Base-by-base conservation (phyloP, 2,113 vertebrate species). In the Orthonyx spaldingii region DNA sequence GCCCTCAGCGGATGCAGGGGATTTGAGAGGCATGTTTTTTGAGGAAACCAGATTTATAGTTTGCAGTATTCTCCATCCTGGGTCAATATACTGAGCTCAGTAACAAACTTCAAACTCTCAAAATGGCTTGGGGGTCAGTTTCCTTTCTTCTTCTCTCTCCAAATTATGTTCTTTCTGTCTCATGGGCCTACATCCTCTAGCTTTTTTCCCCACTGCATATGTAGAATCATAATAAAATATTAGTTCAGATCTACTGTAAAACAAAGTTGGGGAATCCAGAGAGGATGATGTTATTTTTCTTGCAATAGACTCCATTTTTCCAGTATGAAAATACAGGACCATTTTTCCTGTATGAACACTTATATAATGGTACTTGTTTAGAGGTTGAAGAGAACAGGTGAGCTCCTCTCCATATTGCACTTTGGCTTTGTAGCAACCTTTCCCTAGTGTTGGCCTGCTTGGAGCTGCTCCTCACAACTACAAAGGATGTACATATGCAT, bases 11-110 rank as follows among this genome's bases (percentile, higher is more conserved):
- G 97, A 98, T 95, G 93, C 85, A 96, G 92, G 60, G 95, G 97
- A 97, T 97, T 97, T 97, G 85, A 91, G 70, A 97, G 88, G 94
- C 90, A 92, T 96, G 96, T 75, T 95, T 97, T 97, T 91, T 91
- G 83, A 96, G 91, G 90, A 77, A 97, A 94, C 70, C 71, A 96
- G 83, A 57, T 95, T 95, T 74, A 90, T 37, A 91, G 60, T 60
- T 75, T 74, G 46, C 7, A 57, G 89, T 32, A 32, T 74, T 91
- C 82, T 88, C 59, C 35, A 84, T 57, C 77, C 77, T 74, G n/a
- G 78, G 91, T 94, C 93, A 80, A 80, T 91, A 92, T 74, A 84
- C 75, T 7, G 56, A 12, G 14, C 75, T 83, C 84, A 83, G 76
- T 47, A 84, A 66, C 79, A 87, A 94, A 63, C 59, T 69, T 79